Evolutionary conservation across 1,140 invertebrate species (phyloP).

Genomic region (Achroia grisella): DNA sequence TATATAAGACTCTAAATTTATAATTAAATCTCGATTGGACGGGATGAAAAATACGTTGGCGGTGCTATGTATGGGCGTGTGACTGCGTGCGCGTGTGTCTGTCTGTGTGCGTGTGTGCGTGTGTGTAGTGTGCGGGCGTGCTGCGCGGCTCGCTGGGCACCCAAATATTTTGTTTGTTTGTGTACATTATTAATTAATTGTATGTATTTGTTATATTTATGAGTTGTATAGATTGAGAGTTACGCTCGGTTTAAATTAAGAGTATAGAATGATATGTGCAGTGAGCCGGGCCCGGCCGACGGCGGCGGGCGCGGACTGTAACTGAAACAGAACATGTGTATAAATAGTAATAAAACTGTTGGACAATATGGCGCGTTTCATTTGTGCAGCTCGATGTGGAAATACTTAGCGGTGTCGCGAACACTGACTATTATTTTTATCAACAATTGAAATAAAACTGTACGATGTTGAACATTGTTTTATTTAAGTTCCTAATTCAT

Average conservation of each 20-base stretch:
- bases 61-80: neutral
- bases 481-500: no score
- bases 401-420: no score
- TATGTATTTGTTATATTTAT: slow-evolving; percentile 58
- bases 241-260: slow-evolving; percentile 25
- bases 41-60: neutral
- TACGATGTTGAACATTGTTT: no score
- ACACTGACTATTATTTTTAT: no score
- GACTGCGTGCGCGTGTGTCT: neutral
- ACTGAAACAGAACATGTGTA: slow-evolving; percentile 5
- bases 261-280: slow-evolving; percentile 27
- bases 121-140: slow-evolving; percentile 7
- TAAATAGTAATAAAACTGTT: slow-evolving; percentile 5
- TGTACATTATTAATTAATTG: slow-evolving; percentile 40
- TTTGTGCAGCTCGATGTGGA: no score
- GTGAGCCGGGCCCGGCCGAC: slow-evolving; percentile 3
- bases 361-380: neutral
- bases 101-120: neutral
- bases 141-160: slow-evolving; percentile 8
- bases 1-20: no score
- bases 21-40: neutral
- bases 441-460: no score
- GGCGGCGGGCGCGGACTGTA: slow-evolving; percentile 11
- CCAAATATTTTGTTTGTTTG: slow-evolving; percentile 32
- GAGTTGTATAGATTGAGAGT: slow-evolving; percentile 33